Conservation (phyloP, 2,113 vertebrate genomes). For the Silurus meridionalis region DNA sequence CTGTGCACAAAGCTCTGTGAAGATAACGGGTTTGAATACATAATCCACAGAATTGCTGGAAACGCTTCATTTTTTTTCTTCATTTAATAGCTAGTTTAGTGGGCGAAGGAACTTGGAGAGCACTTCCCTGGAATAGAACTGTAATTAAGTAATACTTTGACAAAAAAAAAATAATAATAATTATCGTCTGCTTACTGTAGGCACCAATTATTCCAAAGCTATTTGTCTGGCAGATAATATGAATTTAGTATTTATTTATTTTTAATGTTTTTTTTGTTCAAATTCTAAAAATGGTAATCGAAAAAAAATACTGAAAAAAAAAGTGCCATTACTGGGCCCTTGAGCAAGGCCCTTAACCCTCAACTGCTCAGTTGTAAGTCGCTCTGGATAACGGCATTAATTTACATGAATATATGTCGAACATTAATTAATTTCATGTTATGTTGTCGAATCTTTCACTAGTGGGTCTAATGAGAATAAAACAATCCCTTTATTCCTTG, state of each 20-base stretch:
- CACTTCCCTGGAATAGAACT: neutral
- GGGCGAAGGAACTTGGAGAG: neutral
- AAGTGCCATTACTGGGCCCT: no score
- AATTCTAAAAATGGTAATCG: neutral
- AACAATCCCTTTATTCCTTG: neutral
- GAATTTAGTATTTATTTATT: neutral
- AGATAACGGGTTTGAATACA: no score
- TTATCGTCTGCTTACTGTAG: neutral
- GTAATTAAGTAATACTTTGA: neutral
- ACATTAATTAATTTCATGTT: no score
- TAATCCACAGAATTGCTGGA: neutral
- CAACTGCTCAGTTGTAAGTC: no score
- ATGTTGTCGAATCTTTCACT: neutral
- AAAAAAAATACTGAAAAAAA: neutral
- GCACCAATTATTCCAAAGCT: neutral
- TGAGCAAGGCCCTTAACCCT: no score
- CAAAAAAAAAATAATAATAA: neutral
- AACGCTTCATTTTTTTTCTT: neutral
- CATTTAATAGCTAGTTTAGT: constrained; percentile 8
- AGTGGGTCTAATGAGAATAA: neutral
- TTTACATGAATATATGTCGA: no score
- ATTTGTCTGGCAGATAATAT: neutral
- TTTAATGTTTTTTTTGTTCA: neutral
- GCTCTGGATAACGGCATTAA: no score
- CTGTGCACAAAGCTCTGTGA: no score